phyloP scores from a whole-genome alignment of 2,888 invertebrate genomes.

The Apomyelois bistriatella region DNA sequence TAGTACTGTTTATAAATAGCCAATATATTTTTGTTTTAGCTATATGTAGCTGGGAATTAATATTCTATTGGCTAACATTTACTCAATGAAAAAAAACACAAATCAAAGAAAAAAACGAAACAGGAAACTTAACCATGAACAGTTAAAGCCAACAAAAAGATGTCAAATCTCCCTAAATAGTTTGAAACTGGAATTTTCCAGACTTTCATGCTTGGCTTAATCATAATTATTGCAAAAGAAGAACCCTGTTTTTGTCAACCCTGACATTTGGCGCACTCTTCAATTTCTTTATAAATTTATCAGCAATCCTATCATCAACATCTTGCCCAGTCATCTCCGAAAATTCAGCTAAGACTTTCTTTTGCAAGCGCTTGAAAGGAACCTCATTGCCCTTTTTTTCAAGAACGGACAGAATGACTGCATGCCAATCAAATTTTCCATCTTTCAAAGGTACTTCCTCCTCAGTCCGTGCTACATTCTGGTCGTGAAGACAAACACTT shows the following conservation, averaged over 20 bases:
- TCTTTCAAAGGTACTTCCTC: constrained; percentile 39
- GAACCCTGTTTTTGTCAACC: constrained; percentile 82
- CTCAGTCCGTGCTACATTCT: constrained; percentile 68
- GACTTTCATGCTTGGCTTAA: neutral
- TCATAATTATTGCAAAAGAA: constrained; percentile 42
- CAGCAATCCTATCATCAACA: constrained; percentile 81
- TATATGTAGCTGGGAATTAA: neutral
- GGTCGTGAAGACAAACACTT: constrained; percentile 63
- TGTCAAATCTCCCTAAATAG: neutral
- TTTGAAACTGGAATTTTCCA: neutral
- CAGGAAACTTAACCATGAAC: neutral
- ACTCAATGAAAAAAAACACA: neutral
- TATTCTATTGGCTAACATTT: neutral
- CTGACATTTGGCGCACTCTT: constrained; percentile 83
- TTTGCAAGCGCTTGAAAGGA: constrained; percentile 85
- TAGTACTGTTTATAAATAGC: neutral
- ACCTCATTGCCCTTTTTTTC: constrained; percentile 81
- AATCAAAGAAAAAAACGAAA: neutral
- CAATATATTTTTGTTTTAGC: neutral
- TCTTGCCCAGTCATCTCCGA: constrained; percentile 70
- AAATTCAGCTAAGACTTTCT: constrained; percentile 86
- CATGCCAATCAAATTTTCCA: constrained; percentile 75
- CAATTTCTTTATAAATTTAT: constrained; percentile 86
- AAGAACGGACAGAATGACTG: constrained; percentile 70
- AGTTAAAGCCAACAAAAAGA: neutral